Conservation (phyloP, 2,113 vertebrate species). For the Thalassoma bifasciatum region DNA sequence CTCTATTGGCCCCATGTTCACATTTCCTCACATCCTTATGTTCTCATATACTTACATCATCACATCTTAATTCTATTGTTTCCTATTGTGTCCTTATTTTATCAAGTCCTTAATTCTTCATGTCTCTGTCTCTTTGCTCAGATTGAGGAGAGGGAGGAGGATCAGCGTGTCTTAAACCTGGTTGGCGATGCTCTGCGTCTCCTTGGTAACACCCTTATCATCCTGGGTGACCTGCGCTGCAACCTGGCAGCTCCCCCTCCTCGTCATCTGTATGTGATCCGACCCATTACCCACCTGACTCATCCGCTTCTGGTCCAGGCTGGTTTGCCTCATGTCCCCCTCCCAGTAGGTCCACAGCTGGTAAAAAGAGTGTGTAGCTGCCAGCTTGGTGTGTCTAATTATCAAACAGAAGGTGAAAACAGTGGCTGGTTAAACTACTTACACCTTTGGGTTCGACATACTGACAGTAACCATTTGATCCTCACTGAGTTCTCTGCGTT, state of each 20-base stretch:
- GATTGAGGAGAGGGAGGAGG: slow-evolving; percentile 88
- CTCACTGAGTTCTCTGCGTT: too few species aligned
- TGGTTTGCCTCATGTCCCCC: slow-evolving; percentile 84
- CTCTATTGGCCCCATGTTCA: too few species aligned
- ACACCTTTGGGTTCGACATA: too few species aligned
- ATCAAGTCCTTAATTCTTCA: too few species aligned
- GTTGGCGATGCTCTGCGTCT: slow-evolving; percentile 88
- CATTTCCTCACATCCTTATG: too few species aligned
- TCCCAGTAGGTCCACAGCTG: slow-evolving; percentile 81
- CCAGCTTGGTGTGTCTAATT: too few species aligned
- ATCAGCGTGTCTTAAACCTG: slow-evolving; percentile 87
- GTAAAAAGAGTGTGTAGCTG: too few species aligned
- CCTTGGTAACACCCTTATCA: slow-evolving; percentile 88
- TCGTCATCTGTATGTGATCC: slow-evolving; percentile 86
- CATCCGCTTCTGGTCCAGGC: slow-evolving; percentile 84
- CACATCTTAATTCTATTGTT: not conserved
- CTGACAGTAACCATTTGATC: too few species aligned
- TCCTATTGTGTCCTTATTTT: not conserved
- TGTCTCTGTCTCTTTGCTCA: slow-evolving; percentile 42
- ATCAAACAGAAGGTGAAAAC: too few species aligned
- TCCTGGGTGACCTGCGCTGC: slow-evolving; percentile 88
- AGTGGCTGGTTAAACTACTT: too few species aligned
- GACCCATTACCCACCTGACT: slow-evolving; percentile 86
- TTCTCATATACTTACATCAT: too few species aligned
- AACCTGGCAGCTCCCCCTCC: slow-evolving; percentile 85